Evolutionary conservation across 2,797 vertebrate genomes (phyloP), one percentile per base, ranked within the genome.

Genomic region (Etheostoma perlongum): DNA sequence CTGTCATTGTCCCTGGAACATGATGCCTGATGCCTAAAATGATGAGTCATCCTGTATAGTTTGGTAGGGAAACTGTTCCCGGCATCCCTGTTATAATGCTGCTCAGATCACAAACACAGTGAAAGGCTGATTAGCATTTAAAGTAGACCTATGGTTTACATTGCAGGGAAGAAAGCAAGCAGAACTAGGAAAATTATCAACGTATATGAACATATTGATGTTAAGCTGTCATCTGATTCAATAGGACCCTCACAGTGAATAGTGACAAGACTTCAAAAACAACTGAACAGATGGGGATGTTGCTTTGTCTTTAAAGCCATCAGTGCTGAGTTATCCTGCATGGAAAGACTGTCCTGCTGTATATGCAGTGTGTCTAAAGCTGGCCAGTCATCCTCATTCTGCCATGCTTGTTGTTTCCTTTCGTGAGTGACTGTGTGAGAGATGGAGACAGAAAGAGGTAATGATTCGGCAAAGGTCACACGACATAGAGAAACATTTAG

Each of bases 361-460:
- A 72, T 70, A 75, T 55, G 66, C 54, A 47, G 74, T n/a, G 57
- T 61, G 68, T 86, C 62, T 86, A 76, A 72, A 71, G 65, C 77
- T 46, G 47, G 54, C 69, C 74, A 18, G 70, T 70, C 79, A 60
- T 73, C 88, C 87, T 86, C 74, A 85, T 88, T 90, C 85, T 85
- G 89, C 85, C 83, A 81, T 1, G 62, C 74, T 87, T 27, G 85
- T 79, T 65, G 0, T 85, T 86, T 66, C 76, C 25, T 84, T 48
- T 67, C 75, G 59, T 80, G 78, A 74, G 68, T 53, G 80, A 61
- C 53, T 74, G 71, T 36, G 14, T 30, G 23, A 75, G 64, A 58
- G 75, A 84, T 30, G 16, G 40, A 83, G 74, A 68, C 42, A 27
- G 75, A 71, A 27, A 36, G 67, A 75, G 85, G 74, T 71, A 69